Conservation (phyloP, 2,797 vertebrate genomes). For the Champsocephalus gunnari region DNA sequence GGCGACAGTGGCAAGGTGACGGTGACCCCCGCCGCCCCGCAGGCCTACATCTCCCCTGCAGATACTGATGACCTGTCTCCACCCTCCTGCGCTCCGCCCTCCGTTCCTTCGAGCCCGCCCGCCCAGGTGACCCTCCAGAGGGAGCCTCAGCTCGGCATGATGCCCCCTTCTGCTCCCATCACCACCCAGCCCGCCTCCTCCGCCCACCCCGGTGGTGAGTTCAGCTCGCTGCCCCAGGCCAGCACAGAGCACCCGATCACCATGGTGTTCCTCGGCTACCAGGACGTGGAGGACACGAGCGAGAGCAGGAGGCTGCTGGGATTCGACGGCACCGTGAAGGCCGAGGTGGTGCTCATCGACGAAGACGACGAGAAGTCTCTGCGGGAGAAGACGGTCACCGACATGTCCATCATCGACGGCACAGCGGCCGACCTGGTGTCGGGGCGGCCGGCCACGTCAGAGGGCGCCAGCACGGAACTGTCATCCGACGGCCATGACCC, state of each 20-base stretch:
- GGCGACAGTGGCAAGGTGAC: conserved; percentile 75
- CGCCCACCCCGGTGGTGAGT: conserved; percentile 69
- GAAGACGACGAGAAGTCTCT: conserved; percentile 97
- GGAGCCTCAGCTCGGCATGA: conserved; percentile 91
- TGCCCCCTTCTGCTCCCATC: conserved; percentile 82
- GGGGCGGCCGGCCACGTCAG: conserved; percentile 87
- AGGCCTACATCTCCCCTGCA: conserved; percentile 68
- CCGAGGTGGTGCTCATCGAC: conserved; percentile 95
- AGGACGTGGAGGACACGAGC: conserved; percentile 92
- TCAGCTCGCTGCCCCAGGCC: conserved; percentile 75
- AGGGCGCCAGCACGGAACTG: conserved; percentile 94
- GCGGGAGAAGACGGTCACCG: conserved; percentile 97
- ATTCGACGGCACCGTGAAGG: conserved; percentile 95
- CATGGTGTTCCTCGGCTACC: conserved; percentile 99
- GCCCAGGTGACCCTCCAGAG: conserved; percentile 91
- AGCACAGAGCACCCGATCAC: conserved; percentile 92
- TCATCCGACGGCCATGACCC: conserved; percentile 93
- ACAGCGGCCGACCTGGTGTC: conserved; percentile 96
- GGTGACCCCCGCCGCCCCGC: conserved; percentile 74
- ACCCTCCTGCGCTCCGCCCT: conserved; percentile 77
- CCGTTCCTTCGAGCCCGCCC: conserved; percentile 80
- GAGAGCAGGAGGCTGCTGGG: conserved; percentile 95
- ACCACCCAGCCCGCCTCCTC: conserved; percentile 71
- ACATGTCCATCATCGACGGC: conserved; percentile 92
- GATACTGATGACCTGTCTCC: conserved; percentile 83